Percentiles rank a stretch among this genome's conserved stretches.
Evolutionary conservation across 2,888 invertebrate species (phyloP).

Genomic region (Meteorus colon): DNA sequence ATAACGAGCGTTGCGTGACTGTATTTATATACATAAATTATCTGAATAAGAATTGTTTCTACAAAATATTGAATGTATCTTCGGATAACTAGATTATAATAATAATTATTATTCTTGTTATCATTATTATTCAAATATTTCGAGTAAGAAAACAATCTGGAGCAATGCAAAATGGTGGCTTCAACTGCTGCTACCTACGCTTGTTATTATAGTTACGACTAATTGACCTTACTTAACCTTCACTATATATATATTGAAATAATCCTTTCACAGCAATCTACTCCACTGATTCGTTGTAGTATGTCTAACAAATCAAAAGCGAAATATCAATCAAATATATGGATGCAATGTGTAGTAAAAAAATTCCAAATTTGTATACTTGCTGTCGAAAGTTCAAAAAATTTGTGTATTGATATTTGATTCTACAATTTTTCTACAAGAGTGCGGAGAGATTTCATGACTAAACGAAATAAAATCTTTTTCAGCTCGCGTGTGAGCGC

Average conservation of each 20-base stretch:
- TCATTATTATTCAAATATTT: background rate
- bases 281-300: conserved; percentile 43
- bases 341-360: background rate
- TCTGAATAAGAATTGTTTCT: background rate
- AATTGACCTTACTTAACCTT: conserved; percentile 63
- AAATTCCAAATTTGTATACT: background rate
- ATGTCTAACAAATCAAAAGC: conserved; percentile 40
- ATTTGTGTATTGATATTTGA: no score
- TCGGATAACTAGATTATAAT: background rate
- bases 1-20: background rate
- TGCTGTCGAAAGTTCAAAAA: background rate
- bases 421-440: no score
- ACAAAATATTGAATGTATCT: no score
- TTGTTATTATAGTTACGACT: conserved; percentile 58
- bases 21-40: background rate
- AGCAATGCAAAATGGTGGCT: conserved; percentile 4
- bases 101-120: background rate
- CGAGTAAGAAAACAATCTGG: background rate
- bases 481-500: conserved; percentile 71
- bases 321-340: background rate
- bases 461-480: conserved; percentile 35
- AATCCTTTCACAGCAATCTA: conserved; percentile 49
- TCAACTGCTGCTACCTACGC: conserved; percentile 52
- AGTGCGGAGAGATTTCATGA: background rate
- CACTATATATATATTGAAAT: conserved; percentile 46